Evolutionary conservation across 2,888 invertebrate species (phyloP).

Genomic region (Andrena haemorrhoa): DNA sequence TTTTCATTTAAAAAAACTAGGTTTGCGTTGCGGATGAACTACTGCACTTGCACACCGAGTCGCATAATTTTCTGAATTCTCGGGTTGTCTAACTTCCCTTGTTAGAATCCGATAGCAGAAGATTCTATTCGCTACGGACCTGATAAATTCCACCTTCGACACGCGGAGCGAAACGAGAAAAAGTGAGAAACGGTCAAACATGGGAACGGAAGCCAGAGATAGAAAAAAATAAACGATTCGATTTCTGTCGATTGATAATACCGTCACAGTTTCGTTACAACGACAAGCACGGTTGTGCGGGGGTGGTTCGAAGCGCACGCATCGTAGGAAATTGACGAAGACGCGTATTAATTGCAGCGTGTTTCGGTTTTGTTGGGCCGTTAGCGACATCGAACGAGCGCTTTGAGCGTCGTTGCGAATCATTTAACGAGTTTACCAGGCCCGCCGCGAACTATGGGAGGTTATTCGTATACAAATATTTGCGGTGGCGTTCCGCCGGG

Average conservation of each 20-base stretch:
- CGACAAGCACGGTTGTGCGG: too few relatives aligned
- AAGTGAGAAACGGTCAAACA: constrained; percentile 17
- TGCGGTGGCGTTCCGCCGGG: constrained; percentile 13
- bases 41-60: too few relatives aligned
- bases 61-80: too few relatives aligned
- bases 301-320: constrained; percentile 8
- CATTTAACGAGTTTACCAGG: constrained; percentile 77
- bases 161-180: constrained; percentile 15
- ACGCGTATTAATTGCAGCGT: constrained; percentile 81
- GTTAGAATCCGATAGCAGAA: too few relatives aligned
- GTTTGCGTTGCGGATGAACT: too few relatives aligned
- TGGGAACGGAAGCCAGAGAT: not conserved
- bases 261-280: constrained; percentile 25
- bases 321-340: constrained; percentile 81
- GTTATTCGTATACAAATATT: constrained; percentile 56
- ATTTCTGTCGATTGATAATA: constrained; percentile 75
- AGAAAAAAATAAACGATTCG: constrained; percentile 64
- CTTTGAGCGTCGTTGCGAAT: constrained; percentile 80
- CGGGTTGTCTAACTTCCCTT: too few relatives aligned
- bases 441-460: constrained; percentile 47
- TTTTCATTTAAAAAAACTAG: too few relatives aligned
- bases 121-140: too few relatives aligned
- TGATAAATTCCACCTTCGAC: constrained; percentile 3
- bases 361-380: constrained; percentile 79
- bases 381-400: constrained; percentile 68